A percentile compares a stretch with the other conserved stretches of the same genome.
These are phyloP conservation scores for Ardeotis arabs DNA, from an alignment of 2,113 vertebrate species.

Conservation along the genomic window DNA sequence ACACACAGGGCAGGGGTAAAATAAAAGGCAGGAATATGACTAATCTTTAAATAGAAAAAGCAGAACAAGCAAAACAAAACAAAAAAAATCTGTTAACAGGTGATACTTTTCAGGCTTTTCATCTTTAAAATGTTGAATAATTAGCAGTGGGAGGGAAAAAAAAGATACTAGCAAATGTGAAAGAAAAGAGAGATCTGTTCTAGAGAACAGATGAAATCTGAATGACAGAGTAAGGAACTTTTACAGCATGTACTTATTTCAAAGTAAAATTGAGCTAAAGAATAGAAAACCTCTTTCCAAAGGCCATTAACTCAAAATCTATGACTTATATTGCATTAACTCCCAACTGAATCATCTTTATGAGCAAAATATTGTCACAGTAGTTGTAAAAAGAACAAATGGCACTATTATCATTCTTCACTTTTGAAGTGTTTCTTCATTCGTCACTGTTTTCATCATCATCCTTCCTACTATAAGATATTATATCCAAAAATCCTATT, in stretches of 20 bases:
- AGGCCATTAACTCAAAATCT: not conserved
- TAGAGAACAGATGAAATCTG: not conserved
- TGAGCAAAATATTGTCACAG: not conserved
- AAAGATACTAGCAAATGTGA: not conserved
- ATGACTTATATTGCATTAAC: not conserved
- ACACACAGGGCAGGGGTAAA: rapidly evolving
- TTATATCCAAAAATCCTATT: not conserved
- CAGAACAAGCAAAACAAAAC: not conserved
- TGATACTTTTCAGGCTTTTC: not conserved
- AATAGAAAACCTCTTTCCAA: not conserved
- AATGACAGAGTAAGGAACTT: not conserved
- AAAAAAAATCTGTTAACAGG: not conserved
- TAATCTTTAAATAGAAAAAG: not conserved
- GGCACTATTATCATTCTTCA: not conserved
- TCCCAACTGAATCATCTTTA: not conserved
- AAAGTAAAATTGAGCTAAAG: not conserved
- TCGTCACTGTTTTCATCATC: not conserved
- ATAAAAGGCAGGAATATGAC: not conserved
- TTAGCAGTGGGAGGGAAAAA: not conserved
- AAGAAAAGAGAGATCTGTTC: not conserved
- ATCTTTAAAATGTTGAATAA: not conserved
- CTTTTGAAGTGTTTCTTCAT: not conserved
- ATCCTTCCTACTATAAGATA: not conserved
- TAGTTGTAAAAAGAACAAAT: not conserved
- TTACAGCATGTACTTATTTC: not conserved